phyloP scores from a whole-genome alignment of 1,140 invertebrate genomes.

The Choristoneura fumiferana region DNA sequence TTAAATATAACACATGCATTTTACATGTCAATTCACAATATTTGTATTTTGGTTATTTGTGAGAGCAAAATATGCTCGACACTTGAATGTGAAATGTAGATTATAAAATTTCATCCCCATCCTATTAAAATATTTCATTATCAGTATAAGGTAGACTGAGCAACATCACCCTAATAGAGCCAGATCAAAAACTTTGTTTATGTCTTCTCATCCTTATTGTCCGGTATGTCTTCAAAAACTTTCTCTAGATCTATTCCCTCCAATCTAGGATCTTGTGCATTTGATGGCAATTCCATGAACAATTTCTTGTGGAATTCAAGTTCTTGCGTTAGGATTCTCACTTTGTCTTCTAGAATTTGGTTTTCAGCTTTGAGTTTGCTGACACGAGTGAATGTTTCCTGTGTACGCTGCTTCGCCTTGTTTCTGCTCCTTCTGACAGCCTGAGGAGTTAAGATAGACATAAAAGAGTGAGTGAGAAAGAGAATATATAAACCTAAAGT shows the following conservation, averaged over 20 bases:
- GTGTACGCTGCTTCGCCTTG: slow-evolving; percentile 89
- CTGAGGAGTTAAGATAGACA: slow-evolving; percentile 76
- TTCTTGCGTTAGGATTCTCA: slow-evolving; percentile 91
- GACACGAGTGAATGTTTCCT: slow-evolving; percentile 89
- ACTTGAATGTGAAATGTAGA: no score
- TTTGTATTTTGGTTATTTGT: no score
- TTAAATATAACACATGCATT: no score
- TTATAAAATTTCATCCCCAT: no score
- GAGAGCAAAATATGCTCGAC: no score
- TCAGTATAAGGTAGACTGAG: no score
- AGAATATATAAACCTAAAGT: no score
- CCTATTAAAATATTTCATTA: no score
- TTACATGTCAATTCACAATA: no score
- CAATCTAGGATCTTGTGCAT: slow-evolving; percentile 72
- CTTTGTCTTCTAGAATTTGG: slow-evolving; percentile 90
- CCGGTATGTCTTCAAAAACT: slow-evolving; percentile 74
- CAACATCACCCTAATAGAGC: no score
- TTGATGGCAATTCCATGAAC: slow-evolving; percentile 88
- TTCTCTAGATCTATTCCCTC: slow-evolving; percentile 77
- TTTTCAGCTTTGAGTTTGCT: slow-evolving; percentile 90
- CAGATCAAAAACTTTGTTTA: no score
- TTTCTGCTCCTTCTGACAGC: slow-evolving; percentile 93
- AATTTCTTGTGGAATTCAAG: slow-evolving; percentile 91
- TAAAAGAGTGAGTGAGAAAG: no score
- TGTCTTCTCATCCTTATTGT: slow-evolving; percentile 39